phyloP scores from a whole-genome alignment of 1,140 invertebrate genomes.

The Pachypeltis micranthus region DNA sequence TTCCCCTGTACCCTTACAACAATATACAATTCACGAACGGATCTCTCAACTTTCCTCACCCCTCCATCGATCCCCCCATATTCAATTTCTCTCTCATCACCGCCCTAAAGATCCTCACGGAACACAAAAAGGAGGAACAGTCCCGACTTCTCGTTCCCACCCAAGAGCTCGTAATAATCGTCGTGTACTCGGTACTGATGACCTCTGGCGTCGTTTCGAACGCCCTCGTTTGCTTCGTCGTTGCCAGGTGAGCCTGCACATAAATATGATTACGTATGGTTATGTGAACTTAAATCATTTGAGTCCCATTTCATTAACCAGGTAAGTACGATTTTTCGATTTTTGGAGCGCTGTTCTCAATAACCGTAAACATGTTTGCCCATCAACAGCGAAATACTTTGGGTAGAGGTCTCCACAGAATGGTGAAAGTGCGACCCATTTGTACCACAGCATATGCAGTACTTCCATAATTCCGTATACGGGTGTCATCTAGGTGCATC shows the following conservation, averaged over 20 bases:
- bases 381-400: too few species aligned
- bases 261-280: too few species aligned
- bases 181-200: slow-evolving; percentile 27
- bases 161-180: slow-evolving; percentile 26
- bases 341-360: too few species aligned
- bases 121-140: slow-evolving; percentile 25
- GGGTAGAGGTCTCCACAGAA: too few species aligned
- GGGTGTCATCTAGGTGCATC: too few species aligned
- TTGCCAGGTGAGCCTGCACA: slow-evolving; percentile 33
- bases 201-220: slow-evolving; percentile 32
- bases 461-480: too few species aligned
- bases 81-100: slow-evolving; percentile 22
- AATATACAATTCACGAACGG: not conserved
- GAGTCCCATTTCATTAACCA: too few species aligned
- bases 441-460: too few species aligned
- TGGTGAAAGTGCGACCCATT: too few species aligned
- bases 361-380: too few species aligned
- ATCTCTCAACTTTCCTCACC: slow-evolving; percentile 5
- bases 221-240: slow-evolving; percentile 34
- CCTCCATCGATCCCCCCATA: not conserved
- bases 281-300: too few species aligned
- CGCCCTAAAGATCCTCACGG: slow-evolving; percentile 23
- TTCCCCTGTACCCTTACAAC: not conserved
- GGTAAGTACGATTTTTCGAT: too few species aligned
- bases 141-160: slow-evolving; percentile 19